Evolutionary conservation across 2,113 vertebrate species (phyloP), one percentile per base, ranked within the genome.

Genomic region (Pelmatolapia mariae): DNA sequence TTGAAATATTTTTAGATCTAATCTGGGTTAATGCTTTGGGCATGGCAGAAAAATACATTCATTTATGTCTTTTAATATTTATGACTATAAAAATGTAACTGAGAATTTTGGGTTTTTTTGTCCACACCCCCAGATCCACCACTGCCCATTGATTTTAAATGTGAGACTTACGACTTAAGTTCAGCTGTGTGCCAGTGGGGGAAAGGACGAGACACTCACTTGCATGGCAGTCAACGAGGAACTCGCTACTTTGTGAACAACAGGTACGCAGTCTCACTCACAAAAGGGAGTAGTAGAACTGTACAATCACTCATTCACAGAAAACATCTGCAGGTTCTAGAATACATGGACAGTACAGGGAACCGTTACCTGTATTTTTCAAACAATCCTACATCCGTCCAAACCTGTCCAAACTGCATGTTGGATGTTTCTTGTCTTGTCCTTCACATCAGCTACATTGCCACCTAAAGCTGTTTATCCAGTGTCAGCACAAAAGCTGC

Each of bases 161-260:
- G 96, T 73, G 95, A 97, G 82, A 97, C 96, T 6, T 73, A 57
- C 7, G 95, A 97, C 92, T 83, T 97, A 59, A 78, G 40, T 26
- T 76, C 71, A 31, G 43, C 43, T 19, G 71, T 76, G 71, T 76
- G 71, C 16, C 71, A 19, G 6, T 76, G 43, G 43, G 45, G 18
- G 29, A 29, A 76, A 31, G 71, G 43, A 47, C 71, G 24, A 76
- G 4, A 76, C 43, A 76, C 71, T 50, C 9, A 84, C 26, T 84
- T 97, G 33, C 26, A 22, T 10, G 89, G 83, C 79, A 76, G 2
- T 18, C 91, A 1, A 45, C 78, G 89, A 18, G 3, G 3, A 91
- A 96, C 96, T 2, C 18, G 0, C 16, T 96, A 95, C 89, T 92
- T 52, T 0, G 79, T 97, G 54, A 97, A 96, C 76, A 87, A 89